phyloP scores from a whole-genome alignment of 2,113 vertebrate species.

The Psittacula cyanocephala region DNA sequence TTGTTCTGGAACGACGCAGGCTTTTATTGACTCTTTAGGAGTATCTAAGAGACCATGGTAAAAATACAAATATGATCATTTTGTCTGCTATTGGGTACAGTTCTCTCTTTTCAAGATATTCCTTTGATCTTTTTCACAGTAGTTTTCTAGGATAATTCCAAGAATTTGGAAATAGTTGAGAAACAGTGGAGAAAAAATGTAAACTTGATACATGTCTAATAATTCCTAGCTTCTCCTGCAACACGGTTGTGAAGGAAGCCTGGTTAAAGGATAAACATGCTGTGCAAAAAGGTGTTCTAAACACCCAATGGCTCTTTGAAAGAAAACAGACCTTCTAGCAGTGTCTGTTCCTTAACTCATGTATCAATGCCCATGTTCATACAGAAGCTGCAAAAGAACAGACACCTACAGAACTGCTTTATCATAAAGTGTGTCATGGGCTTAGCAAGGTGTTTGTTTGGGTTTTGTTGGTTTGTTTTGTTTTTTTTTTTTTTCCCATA shows the following conservation, averaged over 20 bases:
- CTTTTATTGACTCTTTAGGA: not conserved
- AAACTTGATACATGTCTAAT: not conserved
- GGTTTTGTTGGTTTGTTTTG: not conserved
- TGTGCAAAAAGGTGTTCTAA: not conserved
- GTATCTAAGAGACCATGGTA: not conserved
- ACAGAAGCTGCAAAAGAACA: not conserved
- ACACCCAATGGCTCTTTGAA: not conserved
- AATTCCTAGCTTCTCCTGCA: not conserved
- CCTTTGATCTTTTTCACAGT: not conserved
- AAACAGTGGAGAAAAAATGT: not conserved
- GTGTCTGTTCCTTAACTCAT: not conserved
- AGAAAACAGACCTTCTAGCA: not conserved
- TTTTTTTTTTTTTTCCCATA: not conserved
- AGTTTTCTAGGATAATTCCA: not conserved
- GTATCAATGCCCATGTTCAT: not conserved
- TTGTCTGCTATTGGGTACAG: not conserved
- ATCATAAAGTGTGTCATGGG: not conserved
- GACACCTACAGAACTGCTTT: not conserved
- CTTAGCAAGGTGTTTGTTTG: not conserved
- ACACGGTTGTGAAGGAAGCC: not conserved
- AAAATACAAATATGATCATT: accelerated
- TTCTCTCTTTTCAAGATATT: not conserved
- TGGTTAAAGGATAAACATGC: not conserved
- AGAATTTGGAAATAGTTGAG: not conserved
- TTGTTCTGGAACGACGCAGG: not conserved